phyloP scores from a whole-genome alignment of 2,113 vertebrate genomes.

The Hippoglossus stenolepis region DNA sequence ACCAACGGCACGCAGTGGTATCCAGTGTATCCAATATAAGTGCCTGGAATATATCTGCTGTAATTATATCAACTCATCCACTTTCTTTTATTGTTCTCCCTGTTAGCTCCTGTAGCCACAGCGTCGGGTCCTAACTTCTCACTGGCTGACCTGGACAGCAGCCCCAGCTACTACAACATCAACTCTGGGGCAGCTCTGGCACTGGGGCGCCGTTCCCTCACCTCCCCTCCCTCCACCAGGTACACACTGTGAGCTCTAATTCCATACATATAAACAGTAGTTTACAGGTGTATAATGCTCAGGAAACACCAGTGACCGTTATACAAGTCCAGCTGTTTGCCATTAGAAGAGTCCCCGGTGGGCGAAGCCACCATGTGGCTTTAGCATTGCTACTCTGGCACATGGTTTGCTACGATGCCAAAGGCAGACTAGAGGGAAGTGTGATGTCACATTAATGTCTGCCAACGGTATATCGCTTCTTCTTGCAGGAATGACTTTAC shows the following conservation, averaged over 20 bases:
- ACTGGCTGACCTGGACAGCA: constrained; percentile 94
- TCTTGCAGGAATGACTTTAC: constrained; percentile 30
- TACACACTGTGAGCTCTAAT: constrained; percentile 47
- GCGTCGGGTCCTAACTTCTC: constrained; percentile 95
- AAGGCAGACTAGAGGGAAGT: constrained; percentile 19
- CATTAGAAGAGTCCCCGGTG: constrained; percentile 29
- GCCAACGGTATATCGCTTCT: constrained; percentile 36
- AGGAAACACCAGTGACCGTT: constrained; percentile 12
- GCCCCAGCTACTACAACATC: constrained; percentile 93
- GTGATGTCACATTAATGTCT: constrained; percentile 58
- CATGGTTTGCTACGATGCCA: not conserved
- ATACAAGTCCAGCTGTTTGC: constrained; percentile 35
- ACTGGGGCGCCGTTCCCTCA: constrained; percentile 88
- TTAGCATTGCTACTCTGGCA: constrained; percentile 39
- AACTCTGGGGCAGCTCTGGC: constrained; percentile 84
- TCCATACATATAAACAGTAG: not conserved
- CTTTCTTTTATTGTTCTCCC: not conserved
- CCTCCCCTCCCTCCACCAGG: constrained; percentile 91
- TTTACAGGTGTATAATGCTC: constrained; percentile 2
- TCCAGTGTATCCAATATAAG: no score
- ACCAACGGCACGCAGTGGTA: no score
- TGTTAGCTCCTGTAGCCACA: constrained; percentile 91
- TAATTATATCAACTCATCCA: not conserved
- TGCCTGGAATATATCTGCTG: not conserved
- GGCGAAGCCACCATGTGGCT: constrained; percentile 48